These are phyloP conservation scores for Drosophila parthenogenetica DNA, from an alignment of 2,888 invertebrate species.

Conservation along the genomic window DNA sequence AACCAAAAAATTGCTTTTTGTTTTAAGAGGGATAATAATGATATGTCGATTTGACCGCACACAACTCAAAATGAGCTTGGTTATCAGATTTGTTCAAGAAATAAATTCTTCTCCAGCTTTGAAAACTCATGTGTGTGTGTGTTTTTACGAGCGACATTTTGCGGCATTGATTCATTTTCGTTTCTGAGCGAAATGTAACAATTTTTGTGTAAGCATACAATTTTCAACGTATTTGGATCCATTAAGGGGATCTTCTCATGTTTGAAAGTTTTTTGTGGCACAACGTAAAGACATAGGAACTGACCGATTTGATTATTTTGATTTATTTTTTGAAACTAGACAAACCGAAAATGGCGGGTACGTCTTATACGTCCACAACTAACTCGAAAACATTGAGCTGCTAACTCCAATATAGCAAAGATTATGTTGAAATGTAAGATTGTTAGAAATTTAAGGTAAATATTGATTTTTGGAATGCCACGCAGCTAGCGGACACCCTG, in stretches of 20 bases:
- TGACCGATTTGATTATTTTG: too few relatives aligned
- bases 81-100: neutral
- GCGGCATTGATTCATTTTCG: slow-evolving; percentile 22
- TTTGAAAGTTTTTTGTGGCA: too few relatives aligned
- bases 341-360: too few relatives aligned
- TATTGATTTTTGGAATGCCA: slow-evolving; percentile 23
- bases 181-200: neutral
- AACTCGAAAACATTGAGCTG: too few relatives aligned
- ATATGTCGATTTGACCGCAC: slow-evolving; percentile 64
- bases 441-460: neutral
- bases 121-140: slow-evolving; percentile 6
- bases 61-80: slow-evolving; percentile 63
- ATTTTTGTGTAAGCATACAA: neutral
- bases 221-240: slow-evolving; percentile 17
- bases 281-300: too few relatives aligned
- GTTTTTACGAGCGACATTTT: slow-evolving; percentile 23
- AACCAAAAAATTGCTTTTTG: slow-evolving; percentile 22
- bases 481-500: slow-evolving; percentile 14
- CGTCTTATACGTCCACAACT: too few relatives aligned
- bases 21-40: slow-evolving; percentile 45
- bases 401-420: neutral
- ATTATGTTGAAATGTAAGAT: neutral
- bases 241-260: too few relatives aligned
- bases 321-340: too few relatives aligned
- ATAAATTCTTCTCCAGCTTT: slow-evolving; percentile 16